Conservation (phyloP, 2,888 invertebrate species). For the Blastobasis lacticolella region DNA sequence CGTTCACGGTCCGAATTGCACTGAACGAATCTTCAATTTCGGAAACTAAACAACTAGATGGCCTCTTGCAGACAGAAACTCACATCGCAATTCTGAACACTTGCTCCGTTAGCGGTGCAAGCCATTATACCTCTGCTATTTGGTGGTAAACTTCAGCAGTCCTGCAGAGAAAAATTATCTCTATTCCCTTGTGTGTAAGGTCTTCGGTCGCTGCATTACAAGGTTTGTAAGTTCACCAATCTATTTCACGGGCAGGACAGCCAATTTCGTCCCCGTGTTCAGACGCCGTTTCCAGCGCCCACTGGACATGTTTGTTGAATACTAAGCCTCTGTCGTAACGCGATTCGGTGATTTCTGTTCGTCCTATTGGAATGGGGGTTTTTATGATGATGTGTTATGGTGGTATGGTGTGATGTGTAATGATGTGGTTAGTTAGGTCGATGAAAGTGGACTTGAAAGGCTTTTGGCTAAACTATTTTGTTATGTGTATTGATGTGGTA, state of each 20-base stretch:
- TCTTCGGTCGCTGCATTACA: background rate
- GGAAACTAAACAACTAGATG: background rate
- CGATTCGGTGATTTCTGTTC: background rate
- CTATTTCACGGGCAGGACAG: conserved; percentile 46
- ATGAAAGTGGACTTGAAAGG: too few species aligned
- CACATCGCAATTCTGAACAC: conserved; percentile 18
- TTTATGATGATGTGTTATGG: too few species aligned
- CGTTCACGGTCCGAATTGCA: background rate
- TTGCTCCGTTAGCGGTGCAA: conserved; percentile 14
- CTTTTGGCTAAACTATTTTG: too few species aligned
- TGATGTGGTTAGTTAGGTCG: too few species aligned
- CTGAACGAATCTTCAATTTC: background rate
- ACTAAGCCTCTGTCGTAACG: conserved; percentile 6
- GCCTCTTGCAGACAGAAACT: conserved; percentile 8
- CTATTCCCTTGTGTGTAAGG: background rate
- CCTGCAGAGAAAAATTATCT: background rate
- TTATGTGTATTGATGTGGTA: too few species aligned
- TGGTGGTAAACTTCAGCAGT: conserved; percentile 16
- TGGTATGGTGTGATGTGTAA: too few species aligned
- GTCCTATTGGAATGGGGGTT: too few species aligned
- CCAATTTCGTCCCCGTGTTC: conserved; percentile 46
- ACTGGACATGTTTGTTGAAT: conserved; percentile 17
- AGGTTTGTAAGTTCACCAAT: conserved; percentile 33
- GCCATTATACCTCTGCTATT: conserved; percentile 31
- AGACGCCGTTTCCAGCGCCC: conserved; percentile 18